phyloP scores from a whole-genome alignment of 2,797 vertebrate species.

The Columba guinea region DNA sequence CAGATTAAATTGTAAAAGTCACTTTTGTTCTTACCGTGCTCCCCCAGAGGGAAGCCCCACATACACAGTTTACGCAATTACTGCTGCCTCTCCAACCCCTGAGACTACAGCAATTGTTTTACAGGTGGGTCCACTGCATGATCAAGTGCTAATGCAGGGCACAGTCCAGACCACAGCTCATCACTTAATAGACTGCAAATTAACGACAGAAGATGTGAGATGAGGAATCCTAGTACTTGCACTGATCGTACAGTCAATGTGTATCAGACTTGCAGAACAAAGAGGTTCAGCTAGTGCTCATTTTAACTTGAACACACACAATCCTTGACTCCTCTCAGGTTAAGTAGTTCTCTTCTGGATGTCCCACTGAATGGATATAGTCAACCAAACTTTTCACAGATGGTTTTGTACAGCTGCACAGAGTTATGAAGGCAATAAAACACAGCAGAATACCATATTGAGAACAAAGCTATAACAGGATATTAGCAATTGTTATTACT shows the following conservation, averaged over 20 bases:
- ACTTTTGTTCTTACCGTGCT: neutral
- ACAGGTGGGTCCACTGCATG: neutral
- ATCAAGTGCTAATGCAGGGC: neutral
- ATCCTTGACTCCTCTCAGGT: neutral
- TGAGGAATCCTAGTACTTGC: neutral
- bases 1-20: neutral
- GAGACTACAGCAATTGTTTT: neutral
- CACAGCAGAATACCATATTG: neutral
- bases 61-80: neutral
- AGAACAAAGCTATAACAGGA: neutral
- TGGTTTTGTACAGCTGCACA: constrained; percentile 19
- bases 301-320: neutral
- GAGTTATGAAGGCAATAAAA: neutral
- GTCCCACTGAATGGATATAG: neutral
- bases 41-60: neutral
- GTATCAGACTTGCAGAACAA: neutral
- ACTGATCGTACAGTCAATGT: neutral
- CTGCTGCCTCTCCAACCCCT: neutral
- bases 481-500: neutral
- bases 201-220: neutral
- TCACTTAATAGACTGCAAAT: neutral
- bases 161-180: neutral
- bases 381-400: neutral
- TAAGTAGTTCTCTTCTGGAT: neutral
- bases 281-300: neutral